These are phyloP conservation scores for Melanotus villosus DNA, from an alignment of 2,888 invertebrate genomes.

Conservation along the genomic window DNA sequence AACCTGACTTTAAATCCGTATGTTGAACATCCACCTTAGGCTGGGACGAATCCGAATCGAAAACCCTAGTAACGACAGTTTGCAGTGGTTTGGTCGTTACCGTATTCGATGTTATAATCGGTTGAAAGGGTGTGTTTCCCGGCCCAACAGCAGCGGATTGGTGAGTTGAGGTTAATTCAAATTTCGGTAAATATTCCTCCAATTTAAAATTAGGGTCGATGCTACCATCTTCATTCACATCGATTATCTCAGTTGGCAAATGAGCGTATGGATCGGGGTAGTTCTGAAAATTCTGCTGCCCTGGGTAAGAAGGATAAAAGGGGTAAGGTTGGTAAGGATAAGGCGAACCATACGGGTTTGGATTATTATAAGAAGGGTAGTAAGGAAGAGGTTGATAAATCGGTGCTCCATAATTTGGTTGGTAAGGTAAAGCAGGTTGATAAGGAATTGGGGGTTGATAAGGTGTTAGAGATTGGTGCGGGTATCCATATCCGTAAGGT, in stretches of 20 bases:
- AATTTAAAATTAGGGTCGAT: neutral
- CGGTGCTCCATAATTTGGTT: neutral
- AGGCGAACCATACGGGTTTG: neutral
- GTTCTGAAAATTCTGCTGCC: constrained; percentile 2
- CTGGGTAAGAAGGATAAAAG: constrained; percentile 6
- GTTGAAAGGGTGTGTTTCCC: neutral
- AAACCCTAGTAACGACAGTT: constrained; percentile 27
- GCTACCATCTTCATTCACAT: constrained; percentile 49
- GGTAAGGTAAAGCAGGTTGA: neutral
- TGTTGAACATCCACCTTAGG: constrained; percentile 18
- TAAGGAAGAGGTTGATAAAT: neutral
- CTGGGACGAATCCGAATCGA: constrained; percentile 7
- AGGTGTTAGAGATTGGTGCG: neutral
- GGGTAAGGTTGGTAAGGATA: constrained; percentile 12
- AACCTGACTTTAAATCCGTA: constrained; percentile 3
- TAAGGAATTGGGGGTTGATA: neutral
- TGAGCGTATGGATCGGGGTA: constrained; percentile 49
- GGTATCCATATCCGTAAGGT: neutral
- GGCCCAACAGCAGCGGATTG: neutral
- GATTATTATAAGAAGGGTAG: neutral
- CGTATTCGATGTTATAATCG: neutral
- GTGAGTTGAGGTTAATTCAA: constrained; percentile 6
- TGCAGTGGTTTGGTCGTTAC: constrained; percentile 26
- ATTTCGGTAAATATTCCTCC: neutral
- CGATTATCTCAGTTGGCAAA: constrained; percentile 57